Evolutionary conservation across 2,797 vertebrate species (phyloP), one percentile per base, ranked within the genome.

Genomic region (Pseudopleuronectes americanus): DNA sequence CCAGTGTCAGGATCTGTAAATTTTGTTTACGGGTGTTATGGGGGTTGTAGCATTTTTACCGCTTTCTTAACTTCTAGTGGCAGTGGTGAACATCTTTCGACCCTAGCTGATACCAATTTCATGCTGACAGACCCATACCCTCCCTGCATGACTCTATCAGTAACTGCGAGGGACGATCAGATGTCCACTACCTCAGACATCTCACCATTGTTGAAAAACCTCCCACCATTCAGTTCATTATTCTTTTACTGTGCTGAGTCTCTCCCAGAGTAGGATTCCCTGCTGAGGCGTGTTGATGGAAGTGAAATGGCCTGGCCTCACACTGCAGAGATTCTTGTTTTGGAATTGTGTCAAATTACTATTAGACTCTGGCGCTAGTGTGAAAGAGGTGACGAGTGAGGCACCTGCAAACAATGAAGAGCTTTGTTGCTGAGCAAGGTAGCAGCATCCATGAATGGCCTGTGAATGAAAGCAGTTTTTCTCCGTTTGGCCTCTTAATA

Each of bases 301-400:
- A 69, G 58, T 45, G 23, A 85, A 89, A 78, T 68, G 67, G 58
- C 66, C 38, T 4, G 33, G 55, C 59, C 76, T 71, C 49, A 64
- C 81, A 71, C 87, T 65, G 68, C 74, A 64, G 59, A 80, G 71
- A 79, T 71, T 78, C 79, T 68, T 85, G 75, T 81, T 84, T 84
- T 80, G 43, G 49, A 77, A 76, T 69, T 76, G 90, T 88, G 81
- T 92, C 77, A 21, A 80, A 79, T 93, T 92, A 84, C 87, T 57
- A 21, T 79, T 83, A 14, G 77, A 74, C 76, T 64, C 60, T 36
- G 64, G 61, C 77, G 2, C 1, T 52, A 48, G 48, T 4, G 74
- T 79, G 59, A 78, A 87, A 86, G 80, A 54, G 33, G 57, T 78
- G 88, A 71, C 2, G 68, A 85, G 71, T 74, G 84, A 88, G 58